phyloP scores from a whole-genome alignment of 2,113 vertebrate genomes.

The Climacteris rufus region DNA sequence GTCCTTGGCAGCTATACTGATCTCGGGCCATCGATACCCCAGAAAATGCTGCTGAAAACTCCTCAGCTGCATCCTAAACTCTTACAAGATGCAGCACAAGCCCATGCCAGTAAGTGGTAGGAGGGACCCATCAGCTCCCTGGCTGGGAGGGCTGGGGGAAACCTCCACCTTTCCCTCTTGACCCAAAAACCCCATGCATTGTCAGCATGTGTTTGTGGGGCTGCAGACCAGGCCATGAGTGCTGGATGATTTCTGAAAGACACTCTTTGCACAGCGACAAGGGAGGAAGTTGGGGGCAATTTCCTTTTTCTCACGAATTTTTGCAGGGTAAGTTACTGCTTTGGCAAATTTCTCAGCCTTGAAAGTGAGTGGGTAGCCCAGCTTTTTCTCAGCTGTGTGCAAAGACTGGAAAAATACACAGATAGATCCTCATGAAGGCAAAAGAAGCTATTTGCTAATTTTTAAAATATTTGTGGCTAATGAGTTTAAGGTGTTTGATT shows the following conservation, averaged over 20 bases:
- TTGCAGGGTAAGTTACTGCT: rapidly evolving
- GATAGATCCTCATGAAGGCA: neutral
- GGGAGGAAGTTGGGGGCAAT: neutral
- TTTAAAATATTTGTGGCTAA: neutral
- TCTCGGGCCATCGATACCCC: rapidly evolving
- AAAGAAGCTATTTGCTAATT: neutral
- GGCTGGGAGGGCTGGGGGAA: neutral
- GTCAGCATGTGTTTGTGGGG: neutral
- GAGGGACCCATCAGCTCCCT: neutral
- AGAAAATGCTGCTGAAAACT: neutral
- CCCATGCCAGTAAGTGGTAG: rapidly evolving
- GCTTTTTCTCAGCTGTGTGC: neutral
- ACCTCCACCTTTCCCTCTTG: neutral
- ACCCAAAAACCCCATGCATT: rapidly evolving
- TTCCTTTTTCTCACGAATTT: neutral
- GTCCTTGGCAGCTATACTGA: neutral
- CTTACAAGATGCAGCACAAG: neutral
- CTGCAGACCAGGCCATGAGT: rapidly evolving
- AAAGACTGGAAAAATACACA: neutral
- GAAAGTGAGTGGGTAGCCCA: neutral
- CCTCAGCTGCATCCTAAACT: neutral
- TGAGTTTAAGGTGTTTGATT: neutral
- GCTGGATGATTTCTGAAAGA: neutral
- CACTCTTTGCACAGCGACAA: neutral
- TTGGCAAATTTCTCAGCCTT: neutral